Percentiles rank a stretch among this genome's conserved stretches.
phyloP scores from a whole-genome alignment of 2,113 vertebrate genomes.

The Albula glossodonta region DNA sequence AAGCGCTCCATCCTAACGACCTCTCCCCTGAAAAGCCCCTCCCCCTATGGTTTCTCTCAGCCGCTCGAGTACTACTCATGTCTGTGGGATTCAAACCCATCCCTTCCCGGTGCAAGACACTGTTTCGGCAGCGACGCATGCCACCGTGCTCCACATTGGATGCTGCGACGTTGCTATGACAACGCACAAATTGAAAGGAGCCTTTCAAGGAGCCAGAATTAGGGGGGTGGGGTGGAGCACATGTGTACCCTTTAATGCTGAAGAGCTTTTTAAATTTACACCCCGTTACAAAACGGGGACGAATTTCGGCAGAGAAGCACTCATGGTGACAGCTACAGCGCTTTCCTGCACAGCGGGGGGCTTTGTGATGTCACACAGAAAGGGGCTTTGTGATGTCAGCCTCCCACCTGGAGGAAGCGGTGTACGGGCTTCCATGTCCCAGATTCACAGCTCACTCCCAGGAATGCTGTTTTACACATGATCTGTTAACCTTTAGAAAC shows the following conservation, averaged over 20 bases:
- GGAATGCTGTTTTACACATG: no score
- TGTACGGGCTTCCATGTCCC: no score
- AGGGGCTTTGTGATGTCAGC: not conserved
- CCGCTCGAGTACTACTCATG: not conserved
- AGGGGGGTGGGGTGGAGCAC: not conserved
- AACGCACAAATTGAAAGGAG: not conserved
- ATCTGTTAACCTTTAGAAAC: no score
- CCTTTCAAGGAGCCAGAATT: not conserved
- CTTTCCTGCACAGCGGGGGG: not conserved
- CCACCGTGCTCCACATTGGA: no score
- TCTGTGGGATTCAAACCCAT: not conserved
- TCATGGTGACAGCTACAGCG: not conserved
- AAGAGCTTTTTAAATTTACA: constrained; percentile 17
- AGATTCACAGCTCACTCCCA: no score
- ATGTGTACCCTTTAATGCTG: not conserved
- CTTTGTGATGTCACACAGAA: not conserved
- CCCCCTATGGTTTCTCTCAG: not conserved
- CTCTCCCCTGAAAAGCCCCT: no score
- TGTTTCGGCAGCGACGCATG: no score
- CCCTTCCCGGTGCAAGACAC: not conserved
- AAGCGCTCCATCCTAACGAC: no score
- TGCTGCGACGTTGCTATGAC: not conserved
- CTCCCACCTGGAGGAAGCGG: no score
- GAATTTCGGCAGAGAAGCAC: not conserved
- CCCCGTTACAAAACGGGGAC: not conserved